Conservation (phyloP, 1,140 invertebrate species). For the Metopolophium dirhodum region DNA sequence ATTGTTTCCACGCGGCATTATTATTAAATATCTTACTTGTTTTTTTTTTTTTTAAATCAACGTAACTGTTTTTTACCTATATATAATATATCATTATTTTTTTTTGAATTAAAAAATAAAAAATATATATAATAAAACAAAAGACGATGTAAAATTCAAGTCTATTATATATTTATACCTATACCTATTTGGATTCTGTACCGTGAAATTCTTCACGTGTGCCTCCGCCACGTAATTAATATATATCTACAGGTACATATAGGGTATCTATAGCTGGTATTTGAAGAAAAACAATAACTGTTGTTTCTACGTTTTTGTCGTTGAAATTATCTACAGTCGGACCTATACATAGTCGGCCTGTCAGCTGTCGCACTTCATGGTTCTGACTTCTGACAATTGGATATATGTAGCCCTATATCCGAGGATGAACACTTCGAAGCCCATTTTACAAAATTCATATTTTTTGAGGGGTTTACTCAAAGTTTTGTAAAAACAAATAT, state of each 20-base stretch:
- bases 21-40: neutral
- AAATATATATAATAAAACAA: neutral
- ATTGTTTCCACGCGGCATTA: neutral
- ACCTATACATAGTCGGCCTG: too few relatives aligned
- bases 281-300: too few relatives aligned
- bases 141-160: neutral
- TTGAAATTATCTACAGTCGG: too few relatives aligned
- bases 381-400: too few relatives aligned
- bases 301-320: too few relatives aligned
- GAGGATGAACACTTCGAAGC: too few relatives aligned
- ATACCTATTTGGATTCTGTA: neutral
- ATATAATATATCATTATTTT: neutral
- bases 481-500: too few relatives aligned
- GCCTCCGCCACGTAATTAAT: neutral
- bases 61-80: constrained; percentile 33
- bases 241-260: neutral
- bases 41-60: neutral
- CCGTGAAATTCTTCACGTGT: neutral
- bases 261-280: too few relatives aligned
- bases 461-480: too few relatives aligned
- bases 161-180: neutral
- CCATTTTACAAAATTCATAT: too few relatives aligned
- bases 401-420: too few relatives aligned
- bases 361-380: too few relatives aligned
- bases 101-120: neutral